Base-by-base conservation (phyloP, 1,140 invertebrate genomes). In the Penaeus vannamei region DNA sequence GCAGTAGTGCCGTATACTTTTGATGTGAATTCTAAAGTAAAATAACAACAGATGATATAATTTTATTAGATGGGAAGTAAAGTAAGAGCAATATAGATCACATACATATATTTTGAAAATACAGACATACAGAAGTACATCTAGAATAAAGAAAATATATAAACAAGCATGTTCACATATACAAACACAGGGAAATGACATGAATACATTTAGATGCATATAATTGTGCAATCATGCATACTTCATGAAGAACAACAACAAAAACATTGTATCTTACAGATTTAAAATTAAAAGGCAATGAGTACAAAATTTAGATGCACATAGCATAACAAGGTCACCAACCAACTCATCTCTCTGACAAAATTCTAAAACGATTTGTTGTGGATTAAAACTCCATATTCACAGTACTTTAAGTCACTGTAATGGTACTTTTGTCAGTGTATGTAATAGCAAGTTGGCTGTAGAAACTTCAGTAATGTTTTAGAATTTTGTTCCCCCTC, bases 241-340 rank as follows among this genome's bases (percentile, higher is more conserved):
- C 42, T 84, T 29, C 61, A 84, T 36, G 19, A 83, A 62, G 17
- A 17, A 62, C 62, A 83, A 26, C 22, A 83, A 59, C 46, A 46
- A 59, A 20, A 20, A 84, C 60, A 20, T 62, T 62, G 61, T 32
- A 83, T 61, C 22, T 76, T 32, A 76, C 42, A 32, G 72, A 76
- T 76, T 29, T 32, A 76, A 29, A 32, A 76, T 76, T 76, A 76
- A 76, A 76, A 32, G 26, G 26, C 26, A 42, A 59, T 62, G 17
- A 84, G 82, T 84, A 84, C 82, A 84, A 84, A 84, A 84, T 84
- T 84, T 84, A 64, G 61, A 84, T 84, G 82, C 82, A 84, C 26
- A 84, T 64, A 84, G 29, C 61, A 53, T 32, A 84, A 61, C 61
- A 53, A 62, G 61, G 36, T 36, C 61, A 59, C 82, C 29, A 61